Conservation (phyloP, 2,113 vertebrate genomes). For the Spea multiplicata region DNA sequence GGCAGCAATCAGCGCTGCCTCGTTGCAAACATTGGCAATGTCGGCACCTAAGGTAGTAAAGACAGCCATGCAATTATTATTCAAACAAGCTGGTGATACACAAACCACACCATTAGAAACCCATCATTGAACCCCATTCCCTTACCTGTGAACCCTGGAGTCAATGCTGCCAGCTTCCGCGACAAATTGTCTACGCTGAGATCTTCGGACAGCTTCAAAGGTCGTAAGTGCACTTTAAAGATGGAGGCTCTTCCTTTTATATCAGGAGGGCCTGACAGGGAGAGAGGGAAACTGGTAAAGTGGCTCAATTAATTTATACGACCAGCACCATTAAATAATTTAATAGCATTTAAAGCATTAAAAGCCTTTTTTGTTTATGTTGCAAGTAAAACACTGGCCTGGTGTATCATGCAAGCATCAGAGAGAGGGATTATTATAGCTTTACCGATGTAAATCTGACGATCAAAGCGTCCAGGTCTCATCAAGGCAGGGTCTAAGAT, state of each 20-base stretch:
- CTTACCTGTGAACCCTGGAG: slow-evolving; percentile 75
- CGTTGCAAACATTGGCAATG: slow-evolving; percentile 74
- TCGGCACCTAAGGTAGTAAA: slow-evolving; percentile 64
- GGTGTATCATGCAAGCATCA: not conserved
- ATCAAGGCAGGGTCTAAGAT: slow-evolving; percentile 72
- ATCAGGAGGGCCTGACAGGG: slow-evolving; percentile 70
- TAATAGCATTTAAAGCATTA: too few species aligned
- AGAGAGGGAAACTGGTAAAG: not conserved
- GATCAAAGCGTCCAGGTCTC: slow-evolving; percentile 73
- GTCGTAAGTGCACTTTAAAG: slow-evolving; percentile 73
- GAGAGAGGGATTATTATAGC: not conserved
- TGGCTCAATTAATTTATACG: not conserved
- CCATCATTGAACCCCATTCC: too few species aligned
- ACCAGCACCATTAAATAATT: too few species aligned
- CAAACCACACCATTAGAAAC: too few species aligned
- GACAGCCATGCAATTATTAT: too few species aligned
- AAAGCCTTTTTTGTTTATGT: too few species aligned
- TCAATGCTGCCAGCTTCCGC: slow-evolving; percentile 65
- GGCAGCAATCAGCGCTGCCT: slow-evolving; percentile 73
- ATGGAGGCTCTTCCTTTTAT: slow-evolving; percentile 75
- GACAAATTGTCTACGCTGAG: slow-evolving; percentile 61
- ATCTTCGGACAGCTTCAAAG: slow-evolving; percentile 66
- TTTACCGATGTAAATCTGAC: slow-evolving; percentile 74
- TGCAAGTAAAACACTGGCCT: too few species aligned
- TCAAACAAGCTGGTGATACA: too few species aligned